These are phyloP conservation scores for Echinarachnius parma DNA, from an alignment of 53 echinoderm and acorn worm genomes.

Conservation along the genomic window DNA sequence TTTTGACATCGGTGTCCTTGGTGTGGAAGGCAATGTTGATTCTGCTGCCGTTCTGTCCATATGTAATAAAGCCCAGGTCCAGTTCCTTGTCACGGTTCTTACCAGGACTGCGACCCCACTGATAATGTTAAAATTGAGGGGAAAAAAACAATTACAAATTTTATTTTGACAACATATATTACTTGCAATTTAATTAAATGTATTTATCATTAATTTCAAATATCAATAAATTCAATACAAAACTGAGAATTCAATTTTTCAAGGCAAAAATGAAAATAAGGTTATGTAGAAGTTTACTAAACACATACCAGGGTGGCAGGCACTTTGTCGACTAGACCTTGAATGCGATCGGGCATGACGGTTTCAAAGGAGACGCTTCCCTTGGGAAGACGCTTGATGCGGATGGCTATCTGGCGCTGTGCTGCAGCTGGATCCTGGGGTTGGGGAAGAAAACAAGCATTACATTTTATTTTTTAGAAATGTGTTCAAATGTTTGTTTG, in stretches of 20 bases:
- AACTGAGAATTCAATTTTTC: too few species aligned
- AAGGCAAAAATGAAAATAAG: too few species aligned
- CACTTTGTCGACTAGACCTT: conserved; percentile 76
- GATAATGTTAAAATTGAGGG: too few species aligned
- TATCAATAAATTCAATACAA: too few species aligned
- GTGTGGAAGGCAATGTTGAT: conserved; percentile 73
- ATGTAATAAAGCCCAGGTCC: conserved; percentile 73
- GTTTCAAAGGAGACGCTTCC: conserved; percentile 89
- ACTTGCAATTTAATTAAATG: too few species aligned
- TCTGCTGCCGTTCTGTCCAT: conserved; percentile 61
- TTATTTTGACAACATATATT: too few species aligned
- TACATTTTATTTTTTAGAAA: too few species aligned
- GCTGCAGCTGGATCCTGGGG: conserved; percentile 77
- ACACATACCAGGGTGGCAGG: conserved; percentile 79
- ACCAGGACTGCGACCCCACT: conserved; percentile 97
- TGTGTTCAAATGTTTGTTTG: too few species aligned
- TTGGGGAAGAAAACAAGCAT: too few species aligned
- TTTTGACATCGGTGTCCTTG: conserved; percentile 82
- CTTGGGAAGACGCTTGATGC: conserved; percentile 84
- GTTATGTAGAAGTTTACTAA: too few species aligned
- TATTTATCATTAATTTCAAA: too few species aligned
- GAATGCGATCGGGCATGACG: conserved; percentile 54
- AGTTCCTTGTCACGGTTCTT: conserved; percentile 78
- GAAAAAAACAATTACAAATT: too few species aligned
- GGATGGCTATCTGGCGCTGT: conserved; percentile 79